Evolutionary conservation across 2,888 invertebrate genomes (phyloP), one percentile per base, ranked within the genome.

Genomic region (Pollenia amentaria): DNA sequence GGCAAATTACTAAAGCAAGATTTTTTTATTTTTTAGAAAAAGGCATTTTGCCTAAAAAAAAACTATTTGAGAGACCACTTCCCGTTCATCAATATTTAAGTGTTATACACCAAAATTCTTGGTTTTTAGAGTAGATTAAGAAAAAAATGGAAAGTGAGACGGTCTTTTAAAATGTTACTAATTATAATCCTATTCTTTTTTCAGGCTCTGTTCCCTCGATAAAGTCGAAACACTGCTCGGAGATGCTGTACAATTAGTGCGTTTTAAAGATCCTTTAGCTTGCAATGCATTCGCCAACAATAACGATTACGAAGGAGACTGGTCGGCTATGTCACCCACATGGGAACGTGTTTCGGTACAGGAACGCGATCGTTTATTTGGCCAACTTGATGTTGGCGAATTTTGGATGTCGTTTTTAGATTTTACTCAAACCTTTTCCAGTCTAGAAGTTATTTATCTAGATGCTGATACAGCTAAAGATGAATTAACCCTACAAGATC

Each of bases 391-490:
- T 11, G 95, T 95, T 82, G 96, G 96, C 77, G 97, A 97, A 90
- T 97, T 97, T 92, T 97, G 97, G 95, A 97, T 98, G 94, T 95
- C 97, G 0, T 97, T 96, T 91, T 94, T 95, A 12, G 97, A 98
- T 90, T 97, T 98, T 91, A 95, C 96, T 80, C 96, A 96, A 90
- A 95, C 96, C 0, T 98, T 98, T 92, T 96, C 96, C 4, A 96
- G 96, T 89, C 93, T 98, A 89, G 98, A 98, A 94, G 95, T 97
- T 42, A 96, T 98, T 2, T 97, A 98, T 92, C 94, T 98, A 88
- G 98, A 98, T 91, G 96, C 95, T 40, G 98, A 98, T 90, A 98
- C 97, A 3, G 96, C 97, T 89, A 94, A 96, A 90, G 97, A 97
- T 89, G 98, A 98, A 91, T 95, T 96, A 0, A 96, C 96, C 18